Conservation (phyloP, 2,888 invertebrate species). For the Caenorhabditis drosophilae region DNA sequence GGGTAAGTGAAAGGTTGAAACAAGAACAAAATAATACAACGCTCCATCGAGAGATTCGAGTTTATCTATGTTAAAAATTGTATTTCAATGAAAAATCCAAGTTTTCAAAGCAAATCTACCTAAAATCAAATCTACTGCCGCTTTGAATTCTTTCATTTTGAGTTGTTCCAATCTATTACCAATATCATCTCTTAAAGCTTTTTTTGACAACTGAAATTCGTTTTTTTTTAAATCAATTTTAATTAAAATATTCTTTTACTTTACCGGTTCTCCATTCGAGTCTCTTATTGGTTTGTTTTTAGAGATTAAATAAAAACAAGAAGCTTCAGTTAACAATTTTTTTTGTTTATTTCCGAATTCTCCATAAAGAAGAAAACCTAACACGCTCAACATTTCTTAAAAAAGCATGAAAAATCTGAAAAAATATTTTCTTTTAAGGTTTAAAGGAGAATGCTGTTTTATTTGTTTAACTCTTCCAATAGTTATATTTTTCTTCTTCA, state of each 20-base stretch:
- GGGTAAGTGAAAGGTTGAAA: conserved; percentile 14
- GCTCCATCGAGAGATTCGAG: conserved; percentile 14
- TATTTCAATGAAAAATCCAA: not conserved
- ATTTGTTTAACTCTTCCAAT: too few relatives aligned
- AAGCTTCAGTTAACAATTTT: conserved; percentile 8
- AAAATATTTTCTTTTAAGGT: not conserved
- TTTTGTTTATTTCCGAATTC: conserved; percentile 3
- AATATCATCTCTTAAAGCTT: conserved; percentile 11
- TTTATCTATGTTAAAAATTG: conserved; percentile 6
- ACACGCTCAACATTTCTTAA: conserved; percentile 30
- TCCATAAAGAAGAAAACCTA: conserved; percentile 28
- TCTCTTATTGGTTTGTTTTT: conserved; percentile 25
- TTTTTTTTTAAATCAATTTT: not conserved
- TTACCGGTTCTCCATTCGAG: conserved; percentile 22
- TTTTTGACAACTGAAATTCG: conserved; percentile 8
- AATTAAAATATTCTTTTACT: not conserved
- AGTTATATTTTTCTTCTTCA: too few relatives aligned
- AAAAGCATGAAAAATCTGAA: not conserved
- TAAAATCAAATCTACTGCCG: conserved; percentile 6
- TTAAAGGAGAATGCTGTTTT: too few relatives aligned
- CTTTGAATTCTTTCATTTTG: conserved; percentile 10
- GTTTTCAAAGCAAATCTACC: conserved; percentile 6
- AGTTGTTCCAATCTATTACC: conserved; percentile 4
- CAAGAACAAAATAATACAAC: conserved; percentile 25
- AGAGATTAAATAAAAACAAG: conserved; percentile 21